phyloP scores from a whole-genome alignment of 2,113 vertebrate species.

The Lophotis ruficrista region DNA sequence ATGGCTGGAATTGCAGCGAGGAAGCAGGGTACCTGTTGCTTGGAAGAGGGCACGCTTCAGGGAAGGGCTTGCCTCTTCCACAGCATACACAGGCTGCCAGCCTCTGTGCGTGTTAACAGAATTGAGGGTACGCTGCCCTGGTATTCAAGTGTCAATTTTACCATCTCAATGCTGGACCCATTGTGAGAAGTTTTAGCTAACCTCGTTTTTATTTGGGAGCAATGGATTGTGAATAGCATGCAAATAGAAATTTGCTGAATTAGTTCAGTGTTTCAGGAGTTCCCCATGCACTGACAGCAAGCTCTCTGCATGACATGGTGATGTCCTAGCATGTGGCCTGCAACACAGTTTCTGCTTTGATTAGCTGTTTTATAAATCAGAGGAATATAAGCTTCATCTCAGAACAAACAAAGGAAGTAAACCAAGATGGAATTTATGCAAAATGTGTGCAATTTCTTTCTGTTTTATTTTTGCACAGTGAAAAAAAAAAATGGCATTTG shows the following conservation, averaged over 20 bases:
- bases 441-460: neutral
- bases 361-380: neutral
- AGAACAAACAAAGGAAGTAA: neutral
- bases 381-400: neutral
- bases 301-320: neutral
- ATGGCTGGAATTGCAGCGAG: neutral
- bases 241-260: neutral
- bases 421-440: neutral
- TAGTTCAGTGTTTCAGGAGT: neutral
- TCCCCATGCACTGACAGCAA: neutral
- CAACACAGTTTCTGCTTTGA: neutral
- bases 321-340: too few relatives aligned
- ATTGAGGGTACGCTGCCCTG: neutral
- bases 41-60: neutral
- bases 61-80: neutral
- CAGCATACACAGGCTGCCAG: neutral
- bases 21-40: neutral
- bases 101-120: accelerated
- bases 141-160: neutral
- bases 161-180: neutral
- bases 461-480: neutral
- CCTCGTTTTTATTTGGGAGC: neutral
- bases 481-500: neutral
- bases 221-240: neutral
- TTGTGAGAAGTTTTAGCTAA: neutral